Evolutionary conservation across 1,140 invertebrate species (phyloP), one percentile per base, ranked within the genome.

Genomic region (Elymnias hypermnestra): DNA sequence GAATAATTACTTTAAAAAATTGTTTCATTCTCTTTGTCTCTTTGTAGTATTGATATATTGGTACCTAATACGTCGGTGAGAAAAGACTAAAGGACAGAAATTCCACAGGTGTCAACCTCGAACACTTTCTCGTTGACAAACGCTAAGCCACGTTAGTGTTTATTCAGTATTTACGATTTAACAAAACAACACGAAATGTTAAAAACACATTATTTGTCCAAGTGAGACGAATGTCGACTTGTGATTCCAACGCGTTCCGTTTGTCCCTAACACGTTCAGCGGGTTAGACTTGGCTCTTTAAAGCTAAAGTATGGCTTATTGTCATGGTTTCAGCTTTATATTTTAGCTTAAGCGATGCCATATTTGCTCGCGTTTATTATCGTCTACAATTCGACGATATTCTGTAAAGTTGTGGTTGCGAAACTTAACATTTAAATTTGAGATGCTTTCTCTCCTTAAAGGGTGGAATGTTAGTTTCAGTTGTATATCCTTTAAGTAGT

Each of bases 151-250:
- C 51, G 53, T 64, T 67, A 69, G 63, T 79, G 68, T 85, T 85
- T 85, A 73, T 60, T 57, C 77, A 79, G 77, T 82, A 78, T 85
- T 85, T 85, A 85, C 82, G 82, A 85, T 85, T 83, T 75, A 82
- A 85, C 82, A 82, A 85, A 85, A 85, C 82, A 85, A 83, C 76
- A 78, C 66, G 74, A 85, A 85, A 83, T 81, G 77, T 85, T 83
- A 83, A 85, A 85, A 85, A 83, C 82, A 83, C 78, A 85, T 82
- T 82, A 82, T 83, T 78, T 81, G 75, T 71, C 68, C 67, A 65
- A 71, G 63, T 85, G 78, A 72, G 78, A 83, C 82, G 76, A 85
- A 85, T 85, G 78, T 67, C 66, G 60, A 71, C 71, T 74, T 83
- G 82, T 66, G 75, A 83, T 78, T 68, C 71, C 61, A 63, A 49